Conservation (phyloP, 1,140 invertebrate genomes). For the Pristionchus pacificus region DNA sequence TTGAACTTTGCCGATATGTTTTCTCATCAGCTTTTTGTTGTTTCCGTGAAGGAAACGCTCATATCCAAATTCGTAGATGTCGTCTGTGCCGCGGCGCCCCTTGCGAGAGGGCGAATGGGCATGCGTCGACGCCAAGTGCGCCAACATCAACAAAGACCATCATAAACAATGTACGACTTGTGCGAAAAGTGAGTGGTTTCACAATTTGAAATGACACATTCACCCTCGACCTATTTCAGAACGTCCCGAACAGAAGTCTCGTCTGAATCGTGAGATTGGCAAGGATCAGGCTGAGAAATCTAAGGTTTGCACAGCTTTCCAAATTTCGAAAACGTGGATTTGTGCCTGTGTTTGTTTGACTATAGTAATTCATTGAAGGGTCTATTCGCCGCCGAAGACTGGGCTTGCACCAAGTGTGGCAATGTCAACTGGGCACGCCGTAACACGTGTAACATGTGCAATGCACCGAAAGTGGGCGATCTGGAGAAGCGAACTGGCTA, state of each 20-base stretch:
- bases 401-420: conserved; percentile 96
- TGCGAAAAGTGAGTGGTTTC: conserved; percentile 48
- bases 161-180: conserved; percentile 36
- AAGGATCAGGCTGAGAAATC: conserved; percentile 96
- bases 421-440: conserved; percentile 99
- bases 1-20: no score
- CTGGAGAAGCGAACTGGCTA: conserved; percentile 69
- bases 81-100: no score
- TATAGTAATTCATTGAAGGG: conserved; percentile 64
- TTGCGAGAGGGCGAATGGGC: conserved; percentile 57
- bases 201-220: no score
- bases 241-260: conserved; percentile 63
- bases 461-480: conserved; percentile 91
- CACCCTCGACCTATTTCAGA: not conserved
- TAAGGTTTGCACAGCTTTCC: conserved; percentile 42
- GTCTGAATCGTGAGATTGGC: conserved; percentile 91
- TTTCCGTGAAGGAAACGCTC: no score
- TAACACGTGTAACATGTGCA: conserved; percentile 95
- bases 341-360: no score
- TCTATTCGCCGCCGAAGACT: conserved; percentile 96
- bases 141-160: conserved; percentile 45
- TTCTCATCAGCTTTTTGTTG: no score
- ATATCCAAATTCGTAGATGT: no score
- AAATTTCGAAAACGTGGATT: not conserved
- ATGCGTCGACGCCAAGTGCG: conserved; percentile 51